Evolutionary conservation across 1,140 invertebrate species (phyloP).

Genomic region (Euura saliciscinereae): DNA sequence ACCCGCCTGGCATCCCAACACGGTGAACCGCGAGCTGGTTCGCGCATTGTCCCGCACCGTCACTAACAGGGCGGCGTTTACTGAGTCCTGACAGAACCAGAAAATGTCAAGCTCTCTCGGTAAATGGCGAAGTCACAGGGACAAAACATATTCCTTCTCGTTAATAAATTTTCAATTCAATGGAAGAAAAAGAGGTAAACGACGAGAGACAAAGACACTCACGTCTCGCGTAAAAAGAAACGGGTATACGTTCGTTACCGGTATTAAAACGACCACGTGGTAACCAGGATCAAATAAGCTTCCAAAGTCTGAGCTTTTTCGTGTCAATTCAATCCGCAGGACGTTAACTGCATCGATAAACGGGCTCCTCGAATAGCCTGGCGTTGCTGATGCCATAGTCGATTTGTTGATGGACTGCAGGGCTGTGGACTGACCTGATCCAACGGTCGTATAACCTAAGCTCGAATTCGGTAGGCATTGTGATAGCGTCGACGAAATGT

Average conservation of each 20-base stretch:
- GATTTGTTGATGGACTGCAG: too few species aligned
- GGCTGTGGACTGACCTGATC: not conserved
- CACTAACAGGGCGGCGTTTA: not conserved
- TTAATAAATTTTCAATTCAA: not conserved
- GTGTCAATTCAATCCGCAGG: too few species aligned
- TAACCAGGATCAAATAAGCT: too few species aligned
- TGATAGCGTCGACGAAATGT: not conserved
- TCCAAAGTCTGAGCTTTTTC: too few species aligned
- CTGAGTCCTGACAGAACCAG: not conserved
- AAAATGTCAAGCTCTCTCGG: not conserved
- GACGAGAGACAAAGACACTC: too few species aligned
- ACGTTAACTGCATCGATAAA: too few species aligned
- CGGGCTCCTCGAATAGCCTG: too few species aligned
- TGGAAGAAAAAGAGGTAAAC: too few species aligned
- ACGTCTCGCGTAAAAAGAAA: too few species aligned
- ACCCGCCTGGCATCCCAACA: not conserved
- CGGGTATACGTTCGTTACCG: too few species aligned
- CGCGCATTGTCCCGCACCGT: not conserved
- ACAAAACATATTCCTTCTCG: not conserved
- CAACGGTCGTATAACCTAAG: not conserved
- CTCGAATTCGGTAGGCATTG: not conserved
- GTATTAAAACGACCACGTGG: too few species aligned
- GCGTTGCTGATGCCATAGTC: too few species aligned
- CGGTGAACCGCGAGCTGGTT: not conserved
- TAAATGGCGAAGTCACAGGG: not conserved